Evolutionary conservation across 2,888 invertebrate genomes (phyloP).

Genomic region (Tetanocera ferruginea): DNA sequence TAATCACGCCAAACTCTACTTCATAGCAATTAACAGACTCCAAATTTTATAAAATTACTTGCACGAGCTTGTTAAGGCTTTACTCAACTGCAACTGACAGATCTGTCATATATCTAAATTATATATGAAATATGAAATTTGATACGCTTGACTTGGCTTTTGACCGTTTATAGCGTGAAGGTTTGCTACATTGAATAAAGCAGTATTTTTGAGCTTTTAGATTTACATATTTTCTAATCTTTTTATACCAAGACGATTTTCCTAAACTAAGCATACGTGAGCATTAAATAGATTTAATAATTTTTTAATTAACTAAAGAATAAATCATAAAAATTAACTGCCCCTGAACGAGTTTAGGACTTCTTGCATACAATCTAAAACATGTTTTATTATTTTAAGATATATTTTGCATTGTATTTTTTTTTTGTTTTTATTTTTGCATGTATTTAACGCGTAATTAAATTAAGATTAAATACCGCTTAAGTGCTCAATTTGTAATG

Average conservation of each 20-base stretch:
- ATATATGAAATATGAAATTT: not conserved
- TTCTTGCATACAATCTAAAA: not conserved
- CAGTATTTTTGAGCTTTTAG: not conserved
- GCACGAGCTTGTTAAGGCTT: no score
- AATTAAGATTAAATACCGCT: constrained; percentile 33
- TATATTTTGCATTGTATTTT: not conserved
- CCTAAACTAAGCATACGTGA: not conserved
- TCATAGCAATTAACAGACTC: no score
- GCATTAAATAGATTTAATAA: no score
- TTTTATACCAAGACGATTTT: not conserved
- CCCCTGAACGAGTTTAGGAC: not conserved
- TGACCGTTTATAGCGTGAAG: constrained; percentile 20
- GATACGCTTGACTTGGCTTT: constrained; percentile 1
- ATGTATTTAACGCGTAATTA: constrained; percentile 12
- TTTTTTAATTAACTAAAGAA: no score
- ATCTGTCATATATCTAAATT: no score
- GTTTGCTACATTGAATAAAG: not conserved
- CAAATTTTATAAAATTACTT: no score
- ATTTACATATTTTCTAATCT: not conserved
- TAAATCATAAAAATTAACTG: no score
- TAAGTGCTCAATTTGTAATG: constrained; percentile 26
- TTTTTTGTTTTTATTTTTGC: not conserved
- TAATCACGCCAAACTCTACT: no score
- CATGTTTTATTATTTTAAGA: not conserved
- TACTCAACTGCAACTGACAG: no score